Evolutionary conservation across 2,888 invertebrate genomes (phyloP).

Genomic region (Abscondita cerata): DNA sequence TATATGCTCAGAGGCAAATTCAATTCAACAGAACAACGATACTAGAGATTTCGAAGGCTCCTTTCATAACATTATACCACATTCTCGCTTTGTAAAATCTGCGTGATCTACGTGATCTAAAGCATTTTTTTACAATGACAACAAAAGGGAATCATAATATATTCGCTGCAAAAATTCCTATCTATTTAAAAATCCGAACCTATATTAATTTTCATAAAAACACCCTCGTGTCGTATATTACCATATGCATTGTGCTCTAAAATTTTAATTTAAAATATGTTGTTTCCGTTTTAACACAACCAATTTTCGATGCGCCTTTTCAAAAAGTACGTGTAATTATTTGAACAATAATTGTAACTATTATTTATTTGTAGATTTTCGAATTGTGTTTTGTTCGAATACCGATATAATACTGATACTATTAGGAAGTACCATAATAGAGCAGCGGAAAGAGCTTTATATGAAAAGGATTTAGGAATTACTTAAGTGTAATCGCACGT

Average conservation of each 20-base stretch:
- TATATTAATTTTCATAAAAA: slow-evolving; percentile 31
- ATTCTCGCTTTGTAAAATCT: slow-evolving; percentile 35
- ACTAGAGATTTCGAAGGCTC: slow-evolving; percentile 26
- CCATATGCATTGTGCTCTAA: neutral
- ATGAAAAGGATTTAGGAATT: no score
- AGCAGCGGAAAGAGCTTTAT: no score
- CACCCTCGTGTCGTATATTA: slow-evolving; percentile 7
- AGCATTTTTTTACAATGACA: slow-evolving; percentile 23
- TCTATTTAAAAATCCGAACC: slow-evolving; percentile 30
- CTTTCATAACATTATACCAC: slow-evolving; percentile 30
- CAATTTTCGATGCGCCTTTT: no score
- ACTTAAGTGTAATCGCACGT: no score
- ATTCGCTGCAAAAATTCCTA: slow-evolving; percentile 21
- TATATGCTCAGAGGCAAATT: slow-evolving; percentile 39
- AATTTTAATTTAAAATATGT: slow-evolving; percentile 5
- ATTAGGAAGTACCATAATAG: no score
- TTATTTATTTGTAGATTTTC: no score
- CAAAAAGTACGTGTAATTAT: no score
- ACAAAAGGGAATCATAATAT: slow-evolving; percentile 28
- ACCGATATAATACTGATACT: no score
- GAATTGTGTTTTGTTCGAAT: no score
- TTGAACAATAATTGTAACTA: no score
- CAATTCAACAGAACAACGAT: slow-evolving; percentile 35
- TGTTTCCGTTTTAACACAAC: no score
- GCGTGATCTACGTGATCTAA: slow-evolving; percentile 18